Evolutionary conservation across 2,888 invertebrate species (phyloP), one percentile per base, ranked within the genome.

Genomic region (Cyrtodaria siliqua): DNA sequence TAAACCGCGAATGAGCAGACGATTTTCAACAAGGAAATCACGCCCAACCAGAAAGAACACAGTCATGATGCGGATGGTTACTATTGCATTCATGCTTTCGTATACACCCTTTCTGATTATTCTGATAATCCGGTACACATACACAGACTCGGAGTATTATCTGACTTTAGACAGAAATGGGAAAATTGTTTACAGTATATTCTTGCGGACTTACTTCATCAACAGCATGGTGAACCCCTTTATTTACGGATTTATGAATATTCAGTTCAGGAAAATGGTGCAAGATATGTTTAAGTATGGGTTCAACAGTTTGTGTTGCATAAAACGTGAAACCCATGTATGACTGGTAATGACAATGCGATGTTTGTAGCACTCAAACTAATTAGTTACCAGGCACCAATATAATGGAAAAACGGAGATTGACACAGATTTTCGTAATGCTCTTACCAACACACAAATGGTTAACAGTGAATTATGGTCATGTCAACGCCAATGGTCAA

Each of bases 191-290:
- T 80, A 80, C 42, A 42, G 60, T 23, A 70, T 80, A 33, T 77
- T 73, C 27, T 52, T 77, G 16, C 66, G 73, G n/a, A 63, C 80
- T 0, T 80, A 80, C 52, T 70, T 80, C 33, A 70, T 80, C 12
- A 80, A 80, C 56, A 80, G 80, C 60, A 69, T 74, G 69, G 70
- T 80, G 2, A 80, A 80, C 44, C 73, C 80, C 2, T 76, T 71
- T 24, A 80, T 80, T 12, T 77, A 80, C n/a, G 73, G 80, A 20
- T 80, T 80, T 33, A 76, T 80, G 80, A 77, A 80, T 53, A n/a
- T 38, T 2, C 50, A 64, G 23, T 80, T 80, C 40, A 56, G 80
- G 26, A 44, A 53, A 47, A 18, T 63, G 67, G 80, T 80, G 6
- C 76, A 73, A 38, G 56, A 70, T 8, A 63, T 74, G 27, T 67